Evolutionary conservation across 2,113 vertebrate species (phyloP), one percentile per base, ranked within the genome.

Genomic region (Stigmatopora argus): DNA sequence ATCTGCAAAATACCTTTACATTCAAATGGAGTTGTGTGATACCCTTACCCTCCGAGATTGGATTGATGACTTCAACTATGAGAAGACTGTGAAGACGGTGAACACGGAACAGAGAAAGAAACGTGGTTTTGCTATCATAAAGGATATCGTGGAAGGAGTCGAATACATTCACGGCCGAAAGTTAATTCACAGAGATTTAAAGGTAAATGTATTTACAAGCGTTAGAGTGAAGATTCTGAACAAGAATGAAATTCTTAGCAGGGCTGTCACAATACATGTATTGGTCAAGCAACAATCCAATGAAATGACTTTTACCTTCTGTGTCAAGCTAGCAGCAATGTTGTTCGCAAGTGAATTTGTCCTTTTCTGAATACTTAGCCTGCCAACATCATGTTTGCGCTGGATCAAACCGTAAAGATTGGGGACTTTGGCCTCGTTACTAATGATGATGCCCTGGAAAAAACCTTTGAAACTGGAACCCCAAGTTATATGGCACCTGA

Each of bases 371-470:
- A 44, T 2, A 31, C 62, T 68, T 73, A 97, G 95, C 95, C 94
- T 58, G 47, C 51, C 63, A 97, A 97, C 80, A 93, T 97, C 83
- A 91, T 97, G 79, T 81, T 97, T 78, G 91, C 91, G 9, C 19
- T 0, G 6, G 49, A 83, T 8, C 68, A 73, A 23, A 55, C 78
- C 19, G 81, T 94, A 78, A 96, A 96, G 89, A 95, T 97, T 38
- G 94, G 93, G 5, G 95, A 97, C 84, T 96, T 97, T 1, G 94
- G 94, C 62, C 91, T 97, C 34, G 93, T 88, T 67, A 93, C 93
- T 31, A 73, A 69, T 45, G 71, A 77, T 14, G 14, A 62, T 1
- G 74, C 69, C 38, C 75, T 77, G 5, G 79, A 84, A 5, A 86
- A 90, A 74, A 92, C 90, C 1, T 69, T 5, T 67, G 0, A 52